Evolutionary conservation across 2,113 vertebrate genomes (phyloP).

Genomic region (Sitta europaea): DNA sequence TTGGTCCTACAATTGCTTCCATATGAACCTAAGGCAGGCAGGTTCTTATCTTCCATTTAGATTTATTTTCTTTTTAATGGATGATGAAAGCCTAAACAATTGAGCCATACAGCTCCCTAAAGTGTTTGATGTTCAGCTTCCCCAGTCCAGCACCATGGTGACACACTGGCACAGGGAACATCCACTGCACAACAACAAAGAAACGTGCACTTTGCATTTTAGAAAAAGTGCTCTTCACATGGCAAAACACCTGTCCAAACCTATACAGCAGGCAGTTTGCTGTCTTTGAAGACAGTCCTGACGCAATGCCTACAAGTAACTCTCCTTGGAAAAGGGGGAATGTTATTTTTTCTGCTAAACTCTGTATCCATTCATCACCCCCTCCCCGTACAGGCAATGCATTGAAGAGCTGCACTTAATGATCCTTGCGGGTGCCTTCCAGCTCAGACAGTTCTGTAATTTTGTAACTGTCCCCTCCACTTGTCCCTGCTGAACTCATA

Average conservation of each 20-base stretch:
- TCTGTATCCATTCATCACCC: not conserved
- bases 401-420: not conserved
- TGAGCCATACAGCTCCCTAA: not conserved
- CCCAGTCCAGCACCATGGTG: not conserved
- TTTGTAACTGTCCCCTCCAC: not conserved
- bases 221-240: not conserved
- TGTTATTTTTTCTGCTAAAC: not conserved
- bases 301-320: not conserved
- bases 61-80: not conserved
- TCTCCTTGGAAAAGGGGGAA: not conserved
- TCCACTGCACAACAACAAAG: not conserved
- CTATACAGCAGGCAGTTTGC: not conserved
- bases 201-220: not conserved
- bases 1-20: not conserved
- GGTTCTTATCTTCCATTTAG: not conserved
- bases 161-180: not conserved
- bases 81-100: not conserved
- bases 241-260: not conserved
- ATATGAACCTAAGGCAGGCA: not conserved
- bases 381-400: not conserved
- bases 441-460: not conserved
- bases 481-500: not conserved
- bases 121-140: not conserved
- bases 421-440: not conserved
- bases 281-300: not conserved